These are phyloP conservation scores for Polydrusus tereticollis DNA, from an alignment of 2,888 invertebrate species.

Conservation along the genomic window DNA sequence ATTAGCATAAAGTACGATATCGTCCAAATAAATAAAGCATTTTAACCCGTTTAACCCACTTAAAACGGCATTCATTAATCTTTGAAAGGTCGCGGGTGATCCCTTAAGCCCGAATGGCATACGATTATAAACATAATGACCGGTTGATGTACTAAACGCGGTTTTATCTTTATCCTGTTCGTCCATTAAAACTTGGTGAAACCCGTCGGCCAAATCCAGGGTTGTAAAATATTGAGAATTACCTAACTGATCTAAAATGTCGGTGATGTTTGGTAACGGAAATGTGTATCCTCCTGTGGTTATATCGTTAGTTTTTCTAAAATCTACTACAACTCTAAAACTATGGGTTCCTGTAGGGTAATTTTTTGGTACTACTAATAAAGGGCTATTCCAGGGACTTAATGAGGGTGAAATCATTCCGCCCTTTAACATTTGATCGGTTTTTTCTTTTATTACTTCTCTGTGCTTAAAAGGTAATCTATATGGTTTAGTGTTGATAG, in stretches of 20 bases:
- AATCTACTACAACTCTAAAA: not conserved
- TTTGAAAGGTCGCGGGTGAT: constrained; percentile 52
- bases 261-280: not conserved
- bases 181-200: constrained; percentile 18
- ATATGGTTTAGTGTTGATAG: constrained; percentile 21
- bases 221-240: constrained; percentile 11
- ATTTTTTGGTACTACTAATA: constrained; percentile 20
- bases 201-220: constrained; percentile 1
- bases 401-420: constrained; percentile 8
- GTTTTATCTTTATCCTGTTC: not conserved
- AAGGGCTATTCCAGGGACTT: constrained; percentile 14
- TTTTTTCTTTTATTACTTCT: not conserved
- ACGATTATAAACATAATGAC: constrained; percentile 52
- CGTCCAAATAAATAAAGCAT: constrained; percentile 57
- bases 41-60: constrained; percentile 44
- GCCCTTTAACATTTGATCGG: constrained; percentile 7
- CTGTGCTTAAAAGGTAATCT: constrained; percentile 13
- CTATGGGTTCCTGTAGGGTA: not conserved
- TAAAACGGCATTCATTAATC: constrained; percentile 52
- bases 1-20: constrained; percentile 50
- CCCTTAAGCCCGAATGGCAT: constrained; percentile 53
- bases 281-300: not conserved
- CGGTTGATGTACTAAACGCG: constrained; percentile 19
- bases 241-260: constrained; percentile 21
- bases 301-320: constrained; percentile 1